These are phyloP conservation scores for Diplosoma virens DNA, from an alignment of 23 tunicate genomes.

Conservation along the genomic window DNA sequence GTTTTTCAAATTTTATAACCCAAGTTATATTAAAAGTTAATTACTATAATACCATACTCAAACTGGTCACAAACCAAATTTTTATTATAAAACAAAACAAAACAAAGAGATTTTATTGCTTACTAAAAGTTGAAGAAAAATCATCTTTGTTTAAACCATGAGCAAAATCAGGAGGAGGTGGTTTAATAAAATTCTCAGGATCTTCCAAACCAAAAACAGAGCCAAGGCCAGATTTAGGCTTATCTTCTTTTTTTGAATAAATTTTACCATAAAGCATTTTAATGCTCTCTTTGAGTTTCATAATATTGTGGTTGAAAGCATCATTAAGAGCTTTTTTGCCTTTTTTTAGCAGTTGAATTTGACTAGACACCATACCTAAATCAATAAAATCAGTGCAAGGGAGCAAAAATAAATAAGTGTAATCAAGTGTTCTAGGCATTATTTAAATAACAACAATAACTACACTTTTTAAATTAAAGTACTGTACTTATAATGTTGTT, in stretches of 20 bases:
- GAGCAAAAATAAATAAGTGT: not conserved
- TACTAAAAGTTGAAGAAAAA: conserved; percentile 8
- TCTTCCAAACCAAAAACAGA: conserved; percentile 11
- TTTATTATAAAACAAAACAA: too few relatives aligned
- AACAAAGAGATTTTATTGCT: too few relatives aligned
- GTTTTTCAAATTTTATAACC: too few relatives aligned
- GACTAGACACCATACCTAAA: not conserved
- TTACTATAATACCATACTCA: too few relatives aligned
- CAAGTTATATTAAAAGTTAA: too few relatives aligned
- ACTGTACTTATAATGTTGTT: too few relatives aligned
- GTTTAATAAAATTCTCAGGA: conserved; percentile 1
- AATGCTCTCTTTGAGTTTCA: not conserved
- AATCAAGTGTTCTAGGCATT: too few relatives aligned
- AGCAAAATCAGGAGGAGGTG: conserved; percentile 15
- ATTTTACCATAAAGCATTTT: not conserved
- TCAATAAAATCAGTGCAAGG: not conserved
- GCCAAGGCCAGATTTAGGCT: not conserved
- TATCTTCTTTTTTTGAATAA: not conserved
- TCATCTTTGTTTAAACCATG: conserved; percentile 6
- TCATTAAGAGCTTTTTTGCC: not conserved
- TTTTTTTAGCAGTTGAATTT: not conserved
- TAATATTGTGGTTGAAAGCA: not conserved
- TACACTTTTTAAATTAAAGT: too few relatives aligned
- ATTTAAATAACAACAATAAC: too few relatives aligned
- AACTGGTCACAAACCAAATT: too few relatives aligned